A percentile compares a stretch with the other conserved stretches of the same genome.
Conservation (phyloP, 2,888 invertebrate genomes). For the Platypus cylindrus region DNA sequence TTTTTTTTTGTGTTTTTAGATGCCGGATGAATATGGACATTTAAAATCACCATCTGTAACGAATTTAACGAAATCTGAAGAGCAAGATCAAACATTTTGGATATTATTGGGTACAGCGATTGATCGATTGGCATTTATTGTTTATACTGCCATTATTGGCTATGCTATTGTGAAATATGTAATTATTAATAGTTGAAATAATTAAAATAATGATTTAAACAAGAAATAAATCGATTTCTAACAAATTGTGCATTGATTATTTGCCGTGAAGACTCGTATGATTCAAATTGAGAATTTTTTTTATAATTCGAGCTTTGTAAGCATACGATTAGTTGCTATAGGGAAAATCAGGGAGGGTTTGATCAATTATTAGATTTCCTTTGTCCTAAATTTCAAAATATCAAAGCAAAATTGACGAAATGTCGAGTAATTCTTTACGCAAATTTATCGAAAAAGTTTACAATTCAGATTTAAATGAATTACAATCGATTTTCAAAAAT, state of each 20-base stretch:
- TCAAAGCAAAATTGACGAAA: constrained; percentile 15
- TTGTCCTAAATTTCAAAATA: not conserved
- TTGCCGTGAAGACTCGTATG: too few relatives aligned
- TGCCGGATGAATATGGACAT: constrained; percentile 25
- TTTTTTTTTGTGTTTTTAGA: constrained; percentile 20
- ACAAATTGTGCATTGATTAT: too few relatives aligned
- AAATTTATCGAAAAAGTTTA: constrained; percentile 23
- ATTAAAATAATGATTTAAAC: too few relatives aligned
- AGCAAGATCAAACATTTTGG: constrained; percentile 26
- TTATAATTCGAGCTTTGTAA: too few relatives aligned
- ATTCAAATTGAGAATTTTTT: too few relatives aligned
- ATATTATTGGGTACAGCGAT: constrained; percentile 26
- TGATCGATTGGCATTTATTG: constrained; percentile 27
- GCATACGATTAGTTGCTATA: too few relatives aligned
- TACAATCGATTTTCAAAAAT: constrained; percentile 21
- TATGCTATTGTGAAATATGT: constrained; percentile 16
- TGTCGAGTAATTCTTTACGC: constrained; percentile 20
- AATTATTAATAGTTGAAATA: too few relatives aligned
- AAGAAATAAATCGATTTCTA: too few relatives aligned
- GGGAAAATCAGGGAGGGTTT: too few relatives aligned
- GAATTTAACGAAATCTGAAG: constrained; percentile 14
- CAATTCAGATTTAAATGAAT: constrained; percentile 19
- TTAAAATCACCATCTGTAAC: not conserved
- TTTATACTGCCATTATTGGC: constrained; percentile 21
- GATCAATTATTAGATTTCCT: too few relatives aligned